These are phyloP conservation scores for Morphnarchus princeps DNA, from an alignment of 2,113 vertebrate species.

Conservation along the genomic window DNA sequence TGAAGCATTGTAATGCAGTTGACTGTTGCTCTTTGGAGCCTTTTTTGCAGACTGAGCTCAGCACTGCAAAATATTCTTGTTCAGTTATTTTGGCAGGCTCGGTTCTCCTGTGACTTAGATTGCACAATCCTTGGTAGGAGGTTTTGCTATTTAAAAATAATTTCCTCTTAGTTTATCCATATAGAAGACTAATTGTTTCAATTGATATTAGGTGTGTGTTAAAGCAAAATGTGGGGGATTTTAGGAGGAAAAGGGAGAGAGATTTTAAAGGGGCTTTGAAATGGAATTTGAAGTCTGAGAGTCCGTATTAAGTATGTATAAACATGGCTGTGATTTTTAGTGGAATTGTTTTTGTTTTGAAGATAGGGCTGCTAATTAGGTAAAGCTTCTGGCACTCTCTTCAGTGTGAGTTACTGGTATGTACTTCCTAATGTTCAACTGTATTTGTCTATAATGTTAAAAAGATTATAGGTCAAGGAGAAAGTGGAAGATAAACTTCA, in stretches of 20 bases:
- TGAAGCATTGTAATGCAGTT: not conserved
- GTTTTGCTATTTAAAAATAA: not conserved
- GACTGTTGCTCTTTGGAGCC: not conserved
- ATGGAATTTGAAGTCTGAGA: not conserved
- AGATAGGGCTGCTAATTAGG: not conserved
- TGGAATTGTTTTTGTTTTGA: not conserved
- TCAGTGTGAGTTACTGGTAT: not conserved
- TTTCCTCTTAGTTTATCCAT: not conserved
- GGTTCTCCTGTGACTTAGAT: not conserved
- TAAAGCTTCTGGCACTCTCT: not conserved
- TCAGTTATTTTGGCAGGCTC: not conserved
- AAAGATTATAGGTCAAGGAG: not conserved
- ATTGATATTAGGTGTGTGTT: not conserved
- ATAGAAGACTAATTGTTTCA: not conserved
- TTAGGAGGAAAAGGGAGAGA: not conserved
- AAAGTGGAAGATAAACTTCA: not conserved
- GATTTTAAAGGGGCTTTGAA: not conserved
- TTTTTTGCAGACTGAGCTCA: not conserved
- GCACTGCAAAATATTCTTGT: not conserved
- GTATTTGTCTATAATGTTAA: not conserved
- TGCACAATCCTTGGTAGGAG: not conserved
- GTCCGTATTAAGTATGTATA: not conserved
- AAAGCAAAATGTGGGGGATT: fast-evolving
- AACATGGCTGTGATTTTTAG: not conserved
- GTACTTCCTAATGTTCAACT: not conserved